Evolutionary conservation across 37 sponge, comb jelly and placozoan species (phyloP).

Genomic region (Cliona cf. orientalis): DNA sequence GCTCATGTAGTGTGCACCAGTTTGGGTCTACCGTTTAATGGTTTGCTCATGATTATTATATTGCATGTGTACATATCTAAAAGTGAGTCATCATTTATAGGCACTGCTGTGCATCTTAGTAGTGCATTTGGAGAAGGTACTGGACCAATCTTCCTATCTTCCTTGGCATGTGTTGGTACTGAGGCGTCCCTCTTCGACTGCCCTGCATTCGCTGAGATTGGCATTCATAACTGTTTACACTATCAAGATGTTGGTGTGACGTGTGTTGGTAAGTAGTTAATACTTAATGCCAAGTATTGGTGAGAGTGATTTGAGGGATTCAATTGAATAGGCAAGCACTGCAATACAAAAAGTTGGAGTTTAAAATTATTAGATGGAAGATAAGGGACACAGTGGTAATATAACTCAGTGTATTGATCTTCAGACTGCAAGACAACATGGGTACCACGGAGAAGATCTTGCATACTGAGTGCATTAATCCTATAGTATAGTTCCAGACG

Average conservation of each 20-base stretch:
- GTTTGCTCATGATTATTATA: not conserved
- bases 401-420: too few relatives aligned
- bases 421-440: too few relatives aligned
- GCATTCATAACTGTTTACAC: slow-evolving; percentile 47
- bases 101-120: not conserved
- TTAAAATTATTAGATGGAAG: too few relatives aligned
- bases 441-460: too few relatives aligned
- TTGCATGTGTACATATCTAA: not conserved
- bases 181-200: slow-evolving; percentile 25
- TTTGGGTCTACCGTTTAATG: slow-evolving; percentile 24
- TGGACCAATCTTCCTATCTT: slow-evolving; percentile 40
- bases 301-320: not conserved
- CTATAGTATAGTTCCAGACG: too few relatives aligned
- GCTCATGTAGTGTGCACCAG: slow-evolving; percentile 61
- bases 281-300: not conserved
- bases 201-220: not conserved
- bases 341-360: not conserved
- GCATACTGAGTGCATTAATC: too few relatives aligned
- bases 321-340: not conserved
- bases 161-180: slow-evolving; percentile 4
- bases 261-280: slow-evolving; percentile 28
- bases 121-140: slow-evolving; percentile 27
- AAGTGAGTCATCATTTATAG: slow-evolving; percentile 4
- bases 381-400: too few relatives aligned
- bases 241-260: slow-evolving; percentile 65